Evolutionary conservation across 2,797 vertebrate species (phyloP).

Genomic region (Amblyopsis hoosieri): DNA sequence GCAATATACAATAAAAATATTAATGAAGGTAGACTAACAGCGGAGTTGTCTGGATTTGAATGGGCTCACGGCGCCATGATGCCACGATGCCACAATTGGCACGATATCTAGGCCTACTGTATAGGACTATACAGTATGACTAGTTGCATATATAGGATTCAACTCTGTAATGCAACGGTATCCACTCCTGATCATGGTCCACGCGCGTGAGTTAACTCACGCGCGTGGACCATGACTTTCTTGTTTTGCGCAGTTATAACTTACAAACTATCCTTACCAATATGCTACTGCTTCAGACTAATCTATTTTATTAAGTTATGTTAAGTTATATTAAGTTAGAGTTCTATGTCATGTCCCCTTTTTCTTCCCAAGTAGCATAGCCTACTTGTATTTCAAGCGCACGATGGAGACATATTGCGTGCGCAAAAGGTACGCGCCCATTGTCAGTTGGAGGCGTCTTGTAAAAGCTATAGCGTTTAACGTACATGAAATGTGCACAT

Average conservation of each 20-base stretch:
- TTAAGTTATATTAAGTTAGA: too few relatives aligned
- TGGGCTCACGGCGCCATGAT: conserved; percentile 43
- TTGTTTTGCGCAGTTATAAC: not conserved
- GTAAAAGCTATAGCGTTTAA: not conserved
- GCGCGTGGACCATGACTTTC: not conserved
- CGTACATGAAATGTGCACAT: not conserved
- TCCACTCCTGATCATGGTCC: conserved; percentile 9
- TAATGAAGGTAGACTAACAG: conserved; percentile 78
- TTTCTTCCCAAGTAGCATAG: not conserved
- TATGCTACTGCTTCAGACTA: not conserved
- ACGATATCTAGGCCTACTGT: conserved; percentile 18
- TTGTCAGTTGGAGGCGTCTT: conserved; percentile 28
- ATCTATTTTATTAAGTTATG: not conserved
- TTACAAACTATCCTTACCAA: not conserved
- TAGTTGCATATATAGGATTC: conserved; percentile 16
- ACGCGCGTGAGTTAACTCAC: too few relatives aligned
- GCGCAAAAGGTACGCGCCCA: conserved; percentile 47
- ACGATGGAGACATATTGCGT: conserved; percentile 5
- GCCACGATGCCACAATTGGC: conserved; percentile 44
- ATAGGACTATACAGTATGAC: conserved; percentile 4
- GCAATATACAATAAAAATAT: conserved; percentile 80
- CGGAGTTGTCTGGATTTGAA: conserved; percentile 48
- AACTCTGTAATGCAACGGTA: conserved; percentile 33
- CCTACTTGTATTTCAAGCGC: not conserved
- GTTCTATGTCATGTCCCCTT: conserved; percentile 6